These are phyloP conservation scores for Festucalex cinctus DNA, from an alignment of 2,113 vertebrate genomes.

Conservation along the genomic window DNA sequence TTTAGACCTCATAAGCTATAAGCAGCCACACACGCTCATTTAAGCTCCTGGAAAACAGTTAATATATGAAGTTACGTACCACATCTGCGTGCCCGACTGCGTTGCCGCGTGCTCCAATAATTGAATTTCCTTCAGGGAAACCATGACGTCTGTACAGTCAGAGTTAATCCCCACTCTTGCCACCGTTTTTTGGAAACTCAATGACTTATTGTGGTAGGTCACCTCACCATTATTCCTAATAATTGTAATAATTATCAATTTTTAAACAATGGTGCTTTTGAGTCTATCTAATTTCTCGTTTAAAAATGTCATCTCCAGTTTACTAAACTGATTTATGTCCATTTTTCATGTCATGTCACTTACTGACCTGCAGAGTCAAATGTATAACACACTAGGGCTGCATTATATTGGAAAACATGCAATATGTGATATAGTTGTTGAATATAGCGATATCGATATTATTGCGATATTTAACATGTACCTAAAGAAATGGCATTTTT, in stretches of 20 bases:
- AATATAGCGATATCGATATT: too few species aligned
- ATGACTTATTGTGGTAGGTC: constrained; percentile 57
- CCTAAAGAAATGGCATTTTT: too few species aligned
- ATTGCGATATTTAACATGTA: too few species aligned
- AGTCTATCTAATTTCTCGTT: background rate
- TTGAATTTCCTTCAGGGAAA: constrained; percentile 44
- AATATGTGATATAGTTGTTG: too few species aligned
- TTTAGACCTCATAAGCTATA: constrained; percentile 35
- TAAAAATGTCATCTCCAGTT: background rate
- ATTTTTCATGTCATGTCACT: background rate
- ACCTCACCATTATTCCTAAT: constrained; percentile 42
- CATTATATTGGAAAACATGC: too few species aligned
- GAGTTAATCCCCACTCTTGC: constrained; percentile 33
- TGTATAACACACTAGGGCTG: background rate
- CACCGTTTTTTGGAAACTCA: constrained; percentile 30
- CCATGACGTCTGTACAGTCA: constrained; percentile 23
- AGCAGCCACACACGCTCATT: constrained; percentile 43
- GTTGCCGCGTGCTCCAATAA: constrained; percentile 23
- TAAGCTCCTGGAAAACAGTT: constrained; percentile 38
- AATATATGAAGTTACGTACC: constrained; percentile 19
- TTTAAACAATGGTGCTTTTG: constrained; percentile 48
- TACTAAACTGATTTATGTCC: background rate
- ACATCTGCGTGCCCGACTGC: background rate
- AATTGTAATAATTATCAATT: constrained; percentile 56
- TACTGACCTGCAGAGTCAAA: background rate